Percentiles rank a stretch among this genome's conserved stretches.
phyloP scores from a whole-genome alignment of 2,888 invertebrate species.

The Andrena flavipes region DNA sequence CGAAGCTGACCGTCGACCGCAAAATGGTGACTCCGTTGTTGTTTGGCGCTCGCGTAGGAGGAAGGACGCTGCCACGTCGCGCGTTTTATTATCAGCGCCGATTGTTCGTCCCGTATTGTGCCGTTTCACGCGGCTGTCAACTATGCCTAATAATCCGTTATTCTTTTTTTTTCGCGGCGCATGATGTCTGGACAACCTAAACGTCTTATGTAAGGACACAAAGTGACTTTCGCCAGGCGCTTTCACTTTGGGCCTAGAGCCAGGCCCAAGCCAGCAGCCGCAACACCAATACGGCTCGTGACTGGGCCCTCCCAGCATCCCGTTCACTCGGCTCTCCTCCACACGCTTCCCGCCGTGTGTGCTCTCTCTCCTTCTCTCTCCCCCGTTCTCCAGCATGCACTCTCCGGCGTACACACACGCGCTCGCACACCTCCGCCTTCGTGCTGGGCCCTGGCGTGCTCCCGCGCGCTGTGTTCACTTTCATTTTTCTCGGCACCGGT shows the following conservation, averaged over 20 bases:
- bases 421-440: background rate
- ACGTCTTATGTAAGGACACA: constrained; percentile 82
- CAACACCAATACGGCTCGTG: constrained; percentile 60
- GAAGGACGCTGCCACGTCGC: background rate
- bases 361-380: background rate
- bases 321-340: constrained; percentile 77
- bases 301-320: constrained; percentile 80
- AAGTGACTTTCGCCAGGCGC: constrained; percentile 83
- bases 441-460: constrained; percentile 16
- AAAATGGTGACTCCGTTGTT: constrained; percentile 13
- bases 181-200: constrained; percentile 81
- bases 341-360: constrained; percentile 21
- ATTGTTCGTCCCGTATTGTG: constrained; percentile 22
- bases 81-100: constrained; percentile 16
- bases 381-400: background rate
- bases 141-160: constrained; percentile 52
- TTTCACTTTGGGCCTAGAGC: constrained; percentile 81
- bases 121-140: constrained; percentile 21
- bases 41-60: background rate
- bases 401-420: background rate
- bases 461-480: constrained; percentile 67
- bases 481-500: constrained; percentile 71
- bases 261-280: constrained; percentile 64
- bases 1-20: constrained; percentile 33
- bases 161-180: constrained; percentile 61